Evolutionary conservation across 2,797 vertebrate genomes (phyloP).

Genomic region (Pachyuromys duprasi): DNA sequence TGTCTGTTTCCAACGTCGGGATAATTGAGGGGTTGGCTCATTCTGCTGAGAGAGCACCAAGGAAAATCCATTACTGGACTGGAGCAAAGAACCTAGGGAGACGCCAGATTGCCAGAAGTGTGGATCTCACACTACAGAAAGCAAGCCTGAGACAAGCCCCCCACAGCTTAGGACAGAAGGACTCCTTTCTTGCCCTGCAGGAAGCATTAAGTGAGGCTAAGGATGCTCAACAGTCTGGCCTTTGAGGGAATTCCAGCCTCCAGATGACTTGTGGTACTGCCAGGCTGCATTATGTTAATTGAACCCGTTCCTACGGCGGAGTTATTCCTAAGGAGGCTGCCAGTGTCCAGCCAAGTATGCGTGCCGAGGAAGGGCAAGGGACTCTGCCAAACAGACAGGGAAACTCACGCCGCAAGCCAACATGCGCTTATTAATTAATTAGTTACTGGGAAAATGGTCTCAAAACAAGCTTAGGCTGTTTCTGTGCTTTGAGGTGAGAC

Average conservation of each 20-base stretch:
- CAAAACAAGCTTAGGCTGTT: conserved; percentile 28
- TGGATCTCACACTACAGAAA: background rate
- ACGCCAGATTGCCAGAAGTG: conserved; percentile 61
- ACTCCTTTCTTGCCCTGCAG: background rate
- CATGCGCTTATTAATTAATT: background rate
- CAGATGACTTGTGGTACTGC: conserved; percentile 56
- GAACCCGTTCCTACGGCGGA: conserved; percentile 45
- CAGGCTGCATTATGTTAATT: conserved; percentile 70
- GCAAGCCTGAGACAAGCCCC: background rate
- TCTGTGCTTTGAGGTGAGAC: background rate
- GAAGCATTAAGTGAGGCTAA: background rate
- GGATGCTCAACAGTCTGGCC: conserved; percentile 22
- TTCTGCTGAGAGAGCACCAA: conserved; percentile 70
- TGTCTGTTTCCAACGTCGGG: conserved; percentile 51
- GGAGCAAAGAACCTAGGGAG: conserved; percentile 32
- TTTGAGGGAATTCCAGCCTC: conserved; percentile 56
- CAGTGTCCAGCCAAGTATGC: background rate
- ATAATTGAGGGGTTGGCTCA: conserved; percentile 47
- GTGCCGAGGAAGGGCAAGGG: background rate
- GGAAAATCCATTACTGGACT: conserved; percentile 47
- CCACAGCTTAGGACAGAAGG: conserved; percentile 29
- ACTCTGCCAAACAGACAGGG: background rate
- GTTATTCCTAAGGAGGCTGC: conserved; percentile 26
- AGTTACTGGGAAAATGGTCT: background rate
- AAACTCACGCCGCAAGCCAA: background rate